These are phyloP conservation scores for Pteronotus mesoamericanus DNA, from an alignment of 2,797 vertebrate species.

Conservation along the genomic window DNA sequence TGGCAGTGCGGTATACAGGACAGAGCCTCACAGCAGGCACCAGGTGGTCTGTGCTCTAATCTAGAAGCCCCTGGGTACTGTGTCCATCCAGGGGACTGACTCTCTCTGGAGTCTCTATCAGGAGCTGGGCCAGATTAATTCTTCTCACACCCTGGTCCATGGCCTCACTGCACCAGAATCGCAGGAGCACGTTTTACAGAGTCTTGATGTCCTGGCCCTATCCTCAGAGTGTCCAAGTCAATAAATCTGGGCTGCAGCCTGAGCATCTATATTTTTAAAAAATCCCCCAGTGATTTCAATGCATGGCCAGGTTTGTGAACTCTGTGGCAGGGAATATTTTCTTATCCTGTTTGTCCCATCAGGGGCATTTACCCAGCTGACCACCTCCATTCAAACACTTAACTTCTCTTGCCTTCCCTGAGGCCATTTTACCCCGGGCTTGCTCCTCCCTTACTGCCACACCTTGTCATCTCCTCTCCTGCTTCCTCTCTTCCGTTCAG, in stretches of 20 bases:
- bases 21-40: rapidly evolving
- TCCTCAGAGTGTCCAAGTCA: not conserved
- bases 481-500: not conserved
- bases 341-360: not conserved
- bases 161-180: not conserved
- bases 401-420: not conserved
- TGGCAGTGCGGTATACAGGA: rapidly evolving
- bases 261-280: not conserved
- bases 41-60: not conserved
- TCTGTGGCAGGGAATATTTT: not conserved
- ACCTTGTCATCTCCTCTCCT: not conserved
- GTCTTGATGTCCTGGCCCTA: not conserved
- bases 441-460: not conserved
- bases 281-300: not conserved
- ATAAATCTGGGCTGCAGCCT: not conserved
- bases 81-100: not conserved
- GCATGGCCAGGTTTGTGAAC: not conserved
- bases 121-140: not conserved
- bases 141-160: not conserved
- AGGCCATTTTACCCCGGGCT: not conserved
- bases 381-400: not conserved
- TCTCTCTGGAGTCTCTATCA: not conserved
- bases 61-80: not conserved
- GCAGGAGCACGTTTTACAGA: not conserved
- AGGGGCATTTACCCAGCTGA: not conserved